Evolutionary conservation across 2,113 vertebrate species (phyloP).

Genomic region (Tenrec ecaudatus): DNA sequence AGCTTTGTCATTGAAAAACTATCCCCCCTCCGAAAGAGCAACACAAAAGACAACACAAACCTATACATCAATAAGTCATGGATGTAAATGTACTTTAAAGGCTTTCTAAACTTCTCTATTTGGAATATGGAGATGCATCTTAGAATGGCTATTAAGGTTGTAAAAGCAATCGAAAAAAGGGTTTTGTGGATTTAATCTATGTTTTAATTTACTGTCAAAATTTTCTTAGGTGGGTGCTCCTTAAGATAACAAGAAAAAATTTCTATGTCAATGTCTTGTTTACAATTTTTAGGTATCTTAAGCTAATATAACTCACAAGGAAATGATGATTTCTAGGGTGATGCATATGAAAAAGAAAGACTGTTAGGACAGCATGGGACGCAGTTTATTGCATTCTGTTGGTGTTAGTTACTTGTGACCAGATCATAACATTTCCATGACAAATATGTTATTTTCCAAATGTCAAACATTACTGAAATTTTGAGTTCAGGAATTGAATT

Average conservation of each 20-base stretch:
- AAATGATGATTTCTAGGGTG: constrained; percentile 48
- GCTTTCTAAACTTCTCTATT: not conserved
- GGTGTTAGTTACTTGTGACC: constrained; percentile 14
- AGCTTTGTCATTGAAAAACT: no score
- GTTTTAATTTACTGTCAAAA: constrained; percentile 35
- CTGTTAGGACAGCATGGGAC: not conserved
- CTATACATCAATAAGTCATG: not conserved
- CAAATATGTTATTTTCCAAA: constrained; percentile 28
- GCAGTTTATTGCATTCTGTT: constrained; percentile 22
- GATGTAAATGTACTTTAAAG: constrained; percentile 5
- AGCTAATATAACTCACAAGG: constrained; percentile 58
- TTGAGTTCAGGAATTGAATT: constrained; percentile 43
- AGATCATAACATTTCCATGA: constrained; percentile 22
- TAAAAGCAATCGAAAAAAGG: not conserved
- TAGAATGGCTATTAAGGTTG: not conserved
- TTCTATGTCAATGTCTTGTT: constrained; percentile 61
- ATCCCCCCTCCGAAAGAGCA: no score
- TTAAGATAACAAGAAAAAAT: constrained; percentile 47
- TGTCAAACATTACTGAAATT: constrained; percentile 41
- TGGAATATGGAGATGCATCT: constrained; percentile 14
- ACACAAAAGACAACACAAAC: not conserved
- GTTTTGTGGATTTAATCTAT: constrained; percentile 15
- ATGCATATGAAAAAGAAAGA: constrained; percentile 31
- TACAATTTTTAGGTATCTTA: constrained; percentile 1
- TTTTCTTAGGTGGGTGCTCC: constrained; percentile 34